These are phyloP conservation scores for Teleopsis dalmanni DNA, from an alignment of 1,140 invertebrate genomes.

Conservation along the genomic window DNA sequence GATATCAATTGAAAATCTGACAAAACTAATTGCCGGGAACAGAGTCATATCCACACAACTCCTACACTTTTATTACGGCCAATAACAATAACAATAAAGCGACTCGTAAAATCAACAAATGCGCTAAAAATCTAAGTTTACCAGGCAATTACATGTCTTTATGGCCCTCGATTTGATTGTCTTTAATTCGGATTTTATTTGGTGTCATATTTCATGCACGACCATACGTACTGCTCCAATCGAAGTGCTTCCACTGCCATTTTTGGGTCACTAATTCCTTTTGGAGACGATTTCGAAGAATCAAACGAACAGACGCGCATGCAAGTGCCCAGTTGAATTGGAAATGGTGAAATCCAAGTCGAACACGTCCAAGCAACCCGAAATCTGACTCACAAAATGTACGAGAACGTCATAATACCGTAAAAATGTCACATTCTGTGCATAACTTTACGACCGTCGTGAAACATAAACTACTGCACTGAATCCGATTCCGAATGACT, in stretches of 20 bases:
- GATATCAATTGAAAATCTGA: background rate
- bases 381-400: background rate
- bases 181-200: conserved; percentile 18
- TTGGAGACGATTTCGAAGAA: background rate
- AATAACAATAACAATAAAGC: background rate
- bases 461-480: conserved; percentile 12
- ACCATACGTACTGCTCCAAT: background rate
- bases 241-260: background rate
- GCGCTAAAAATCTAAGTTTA: background rate
- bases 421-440: conserved; percentile 18
- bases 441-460: conserved; percentile 16
- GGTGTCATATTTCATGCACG: conserved; percentile 16
- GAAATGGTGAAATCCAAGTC: background rate
- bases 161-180: conserved; percentile 13
- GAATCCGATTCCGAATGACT: background rate
- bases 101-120: background rate
- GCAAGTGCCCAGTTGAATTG: background rate
- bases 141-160: background rate
- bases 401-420: conserved; percentile 14
- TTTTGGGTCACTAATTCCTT: background rate
- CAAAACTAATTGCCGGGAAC: background rate
- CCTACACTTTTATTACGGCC: background rate
- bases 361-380: background rate
- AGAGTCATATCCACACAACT: background rate
- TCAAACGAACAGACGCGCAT: background rate